phyloP scores from a whole-genome alignment of 2,797 vertebrate genomes.

The Alcedo atthis region DNA sequence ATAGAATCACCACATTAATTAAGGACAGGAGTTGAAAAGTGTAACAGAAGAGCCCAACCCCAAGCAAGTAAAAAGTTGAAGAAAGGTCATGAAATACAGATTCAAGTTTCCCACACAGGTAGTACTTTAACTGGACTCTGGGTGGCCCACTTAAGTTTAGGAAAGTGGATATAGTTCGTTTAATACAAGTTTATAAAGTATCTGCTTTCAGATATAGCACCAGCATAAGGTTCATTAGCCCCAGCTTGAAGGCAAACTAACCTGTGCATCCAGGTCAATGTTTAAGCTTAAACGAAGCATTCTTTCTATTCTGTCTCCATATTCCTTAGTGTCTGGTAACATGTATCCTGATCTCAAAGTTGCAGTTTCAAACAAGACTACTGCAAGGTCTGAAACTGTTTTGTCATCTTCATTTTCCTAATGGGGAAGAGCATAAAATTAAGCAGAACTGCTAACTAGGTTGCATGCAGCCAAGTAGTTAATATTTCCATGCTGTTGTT shows the following conservation, averaged over 20 bases:
- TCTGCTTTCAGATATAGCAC: not conserved
- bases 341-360: conserved; percentile 95
- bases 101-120: not conserved
- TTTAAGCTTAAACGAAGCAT: conserved; percentile 97
- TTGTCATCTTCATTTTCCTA: conserved; percentile 91
- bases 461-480: not conserved
- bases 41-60: not conserved
- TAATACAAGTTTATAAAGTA: not conserved
- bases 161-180: not conserved
- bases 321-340: conserved; percentile 93
- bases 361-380: conserved; percentile 95
- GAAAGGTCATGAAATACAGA: not conserved
- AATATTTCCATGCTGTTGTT: not conserved
- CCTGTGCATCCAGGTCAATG: conserved; percentile 88
- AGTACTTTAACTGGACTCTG: not conserved
- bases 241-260: conserved; percentile 32
- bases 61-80: not conserved
- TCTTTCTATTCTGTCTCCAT: conserved; percentile 95
- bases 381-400: conserved; percentile 91
- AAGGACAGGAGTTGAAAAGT: not conserved
- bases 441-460: not conserved
- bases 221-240: not conserved
- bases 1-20: not conserved
- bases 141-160: not conserved
- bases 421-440: not conserved